Evolutionary conservation across 2,888 invertebrate species (phyloP).

Genomic region (Gibbula magus): DNA sequence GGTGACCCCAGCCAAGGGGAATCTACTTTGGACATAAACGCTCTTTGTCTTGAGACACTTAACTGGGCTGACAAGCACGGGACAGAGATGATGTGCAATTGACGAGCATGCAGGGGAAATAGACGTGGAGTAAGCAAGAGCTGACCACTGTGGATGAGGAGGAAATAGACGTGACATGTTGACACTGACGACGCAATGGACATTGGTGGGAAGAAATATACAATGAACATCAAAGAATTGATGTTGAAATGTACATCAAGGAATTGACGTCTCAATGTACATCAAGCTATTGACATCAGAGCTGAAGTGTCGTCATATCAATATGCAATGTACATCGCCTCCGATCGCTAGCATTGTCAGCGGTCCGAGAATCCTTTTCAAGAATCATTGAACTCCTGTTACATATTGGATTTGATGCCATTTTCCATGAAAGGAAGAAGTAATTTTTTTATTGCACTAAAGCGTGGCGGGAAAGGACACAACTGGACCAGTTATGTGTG

Average conservation of each 20-base stretch:
- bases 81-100: conserved; percentile 17
- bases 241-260: no score
- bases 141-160: no score
- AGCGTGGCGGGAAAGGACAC: background rate
- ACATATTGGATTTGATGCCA: background rate
- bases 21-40: conserved; percentile 21
- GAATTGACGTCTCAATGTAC: no score
- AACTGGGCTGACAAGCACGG: background rate
- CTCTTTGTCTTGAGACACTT: conserved; percentile 19
- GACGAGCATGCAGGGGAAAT: conserved; percentile 4
- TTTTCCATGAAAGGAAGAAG: background rate
- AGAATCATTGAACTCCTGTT: background rate
- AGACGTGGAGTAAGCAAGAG: background rate
- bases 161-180: no score
- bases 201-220: no score
- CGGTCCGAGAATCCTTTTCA: background rate
- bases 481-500: background rate
- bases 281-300: no score
- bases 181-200: no score
- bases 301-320: no score
- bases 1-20: background rate
- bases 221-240: no score
- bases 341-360: no score
- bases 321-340: no score
- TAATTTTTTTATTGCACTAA: background rate